Evolutionary conservation across 2,113 vertebrate genomes (phyloP).

Genomic region (Sula dactylatra): DNA sequence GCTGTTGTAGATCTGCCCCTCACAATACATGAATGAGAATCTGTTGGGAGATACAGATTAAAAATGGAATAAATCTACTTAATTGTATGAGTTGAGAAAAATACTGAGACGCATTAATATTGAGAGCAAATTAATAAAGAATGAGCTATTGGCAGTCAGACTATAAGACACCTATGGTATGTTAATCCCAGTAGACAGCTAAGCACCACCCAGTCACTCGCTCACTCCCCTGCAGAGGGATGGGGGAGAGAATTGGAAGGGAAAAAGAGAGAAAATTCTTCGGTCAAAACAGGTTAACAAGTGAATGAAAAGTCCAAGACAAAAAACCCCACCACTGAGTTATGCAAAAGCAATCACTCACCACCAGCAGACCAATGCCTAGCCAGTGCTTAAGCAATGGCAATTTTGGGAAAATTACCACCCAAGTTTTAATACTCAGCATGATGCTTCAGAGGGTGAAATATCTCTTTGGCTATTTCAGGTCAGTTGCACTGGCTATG

Average conservation of each 20-base stretch:
- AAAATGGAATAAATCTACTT: neutral
- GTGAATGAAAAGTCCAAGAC: neutral
- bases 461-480: neutral
- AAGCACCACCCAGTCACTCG: accelerated
- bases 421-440: neutral
- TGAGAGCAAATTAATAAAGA: neutral
- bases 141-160: neutral
- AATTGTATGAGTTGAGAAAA: neutral
- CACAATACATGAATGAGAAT: neutral
- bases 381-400: neutral
- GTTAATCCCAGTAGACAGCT: neutral
- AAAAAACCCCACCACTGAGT: accelerated
- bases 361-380: accelerated
- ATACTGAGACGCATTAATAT: neutral
- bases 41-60: neutral
- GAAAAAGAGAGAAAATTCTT: neutral
- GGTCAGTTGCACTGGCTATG: neutral
- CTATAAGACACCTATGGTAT: neutral
- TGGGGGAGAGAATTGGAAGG: neutral
- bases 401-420: neutral
- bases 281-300: neutral
- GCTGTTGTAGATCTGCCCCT: neutral
- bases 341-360: neutral
- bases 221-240: accelerated
- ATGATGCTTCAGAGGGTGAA: neutral